Evolutionary conservation across 2,888 invertebrate genomes (phyloP).

Genomic region (Drosophila differens): DNA sequence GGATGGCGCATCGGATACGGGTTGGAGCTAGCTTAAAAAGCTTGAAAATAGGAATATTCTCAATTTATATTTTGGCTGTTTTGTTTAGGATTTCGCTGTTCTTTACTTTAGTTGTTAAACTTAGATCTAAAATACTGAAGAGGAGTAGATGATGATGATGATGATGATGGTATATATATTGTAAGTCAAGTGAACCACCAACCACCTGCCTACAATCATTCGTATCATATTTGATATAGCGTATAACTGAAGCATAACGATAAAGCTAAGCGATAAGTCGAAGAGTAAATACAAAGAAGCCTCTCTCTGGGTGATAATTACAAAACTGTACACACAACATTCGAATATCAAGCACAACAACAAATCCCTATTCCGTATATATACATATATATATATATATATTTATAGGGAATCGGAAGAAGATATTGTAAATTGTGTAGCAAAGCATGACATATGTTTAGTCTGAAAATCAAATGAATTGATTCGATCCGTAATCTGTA

Average conservation of each 20-base stretch:
- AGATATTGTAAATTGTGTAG: constrained; percentile 17
- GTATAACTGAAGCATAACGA: constrained; percentile 44
- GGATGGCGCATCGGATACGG: constrained; percentile 31
- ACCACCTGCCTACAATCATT: constrained; percentile 82
- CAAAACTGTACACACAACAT: constrained; percentile 29
- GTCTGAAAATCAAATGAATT: constrained; percentile 30
- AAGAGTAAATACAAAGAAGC: constrained; percentile 36
- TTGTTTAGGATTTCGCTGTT: constrained; percentile 43
- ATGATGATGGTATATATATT: constrained; percentile 47
- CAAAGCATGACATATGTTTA: constrained; percentile 33
- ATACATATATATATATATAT: background rate
- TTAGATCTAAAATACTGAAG: constrained; percentile 29
- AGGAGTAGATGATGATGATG: background rate
- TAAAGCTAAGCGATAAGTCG: constrained; percentile 38
- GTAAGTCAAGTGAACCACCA: constrained; percentile 78
- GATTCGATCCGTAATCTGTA: constrained; percentile 28
- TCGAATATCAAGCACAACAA: constrained; percentile 32
- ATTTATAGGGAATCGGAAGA: background rate
- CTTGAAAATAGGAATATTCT: constrained; percentile 1
- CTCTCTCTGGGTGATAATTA: constrained; percentile 55
- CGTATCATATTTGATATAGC: constrained; percentile 67
- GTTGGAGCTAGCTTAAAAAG: constrained; percentile 59
- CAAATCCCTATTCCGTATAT: background rate
- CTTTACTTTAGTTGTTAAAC: constrained; percentile 39
- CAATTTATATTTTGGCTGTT: constrained; percentile 57